phyloP scores from a whole-genome alignment of 2,888 invertebrate genomes.

The Cosmopolites sordidus region DNA sequence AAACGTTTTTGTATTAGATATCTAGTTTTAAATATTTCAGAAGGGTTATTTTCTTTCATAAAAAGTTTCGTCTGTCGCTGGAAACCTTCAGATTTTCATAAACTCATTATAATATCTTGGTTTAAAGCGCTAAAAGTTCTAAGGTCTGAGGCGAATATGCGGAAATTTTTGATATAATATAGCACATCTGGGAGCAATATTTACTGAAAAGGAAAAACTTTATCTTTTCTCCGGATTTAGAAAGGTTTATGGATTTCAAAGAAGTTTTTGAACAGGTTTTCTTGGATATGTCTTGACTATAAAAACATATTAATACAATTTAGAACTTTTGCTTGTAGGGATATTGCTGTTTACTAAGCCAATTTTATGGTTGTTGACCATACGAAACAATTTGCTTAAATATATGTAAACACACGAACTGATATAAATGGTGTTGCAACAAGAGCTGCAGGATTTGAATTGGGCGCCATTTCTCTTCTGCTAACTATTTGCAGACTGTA shows the following conservation, averaged over 20 bases:
- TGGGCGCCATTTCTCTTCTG: no score
- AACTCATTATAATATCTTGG: background rate
- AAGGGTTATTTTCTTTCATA: no score
- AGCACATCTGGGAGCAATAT: constrained; percentile 8
- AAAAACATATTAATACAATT: background rate
- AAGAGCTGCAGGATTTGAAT: no score
- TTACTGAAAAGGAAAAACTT: constrained; percentile 10
- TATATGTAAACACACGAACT: no score
- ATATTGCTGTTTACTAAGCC: no score
- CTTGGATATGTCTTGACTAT: background rate
- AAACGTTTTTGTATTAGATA: no score
- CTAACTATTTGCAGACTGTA: no score
- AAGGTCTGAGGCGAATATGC: background rate
- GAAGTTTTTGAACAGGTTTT: background rate
- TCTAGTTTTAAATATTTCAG: no score
- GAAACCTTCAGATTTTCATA: background rate
- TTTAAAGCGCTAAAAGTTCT: background rate
- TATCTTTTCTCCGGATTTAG: constrained; percentile 5
- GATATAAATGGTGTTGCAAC: no score
- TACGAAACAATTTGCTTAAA: no score
- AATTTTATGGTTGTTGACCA: no score
- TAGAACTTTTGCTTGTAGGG: background rate
- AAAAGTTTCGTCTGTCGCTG: no score
- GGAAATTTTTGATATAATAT: constrained; percentile 5
- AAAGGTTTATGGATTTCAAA: constrained; percentile 6